Evolutionary conservation across 1,140 invertebrate species (phyloP), one percentile per base, ranked within the genome.

Genomic region (Alviniconcha marisindica): DNA sequence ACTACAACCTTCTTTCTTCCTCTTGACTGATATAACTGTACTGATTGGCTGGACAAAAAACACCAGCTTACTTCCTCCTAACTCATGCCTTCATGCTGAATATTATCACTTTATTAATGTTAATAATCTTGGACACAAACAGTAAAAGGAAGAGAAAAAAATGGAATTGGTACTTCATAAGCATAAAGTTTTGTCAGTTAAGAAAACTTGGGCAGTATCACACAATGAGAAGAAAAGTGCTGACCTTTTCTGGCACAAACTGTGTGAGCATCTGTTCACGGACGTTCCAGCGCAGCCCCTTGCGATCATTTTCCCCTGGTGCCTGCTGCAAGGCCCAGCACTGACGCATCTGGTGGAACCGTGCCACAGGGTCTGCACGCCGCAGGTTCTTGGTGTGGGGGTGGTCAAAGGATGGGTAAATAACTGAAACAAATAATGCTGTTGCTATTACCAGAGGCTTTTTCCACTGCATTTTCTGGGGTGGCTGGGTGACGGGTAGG

Each of bases 221-320:
- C n/a, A 42, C 38, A 10, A 1, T 15, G 42, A 36, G 12, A 44
- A n/a, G 71, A 15, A 51, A 48, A 79, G 36, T 0, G n/a, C n/a
- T 44, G 78, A 92, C 90, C 88, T 91, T 92, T 81, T 89, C 88
- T 69, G 90, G 85, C 24, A 91, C 88, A 81, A 92, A 90, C 56
- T 92, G 90, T 21, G 87, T 83, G 24, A 92, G 82, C 91, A 93
- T 92, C 79, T 92, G 89, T 87, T 92, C 91, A 82, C 90, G 77
- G n/a, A 93, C 87, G 84, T 89, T 89, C 92, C 92, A 93, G 44
- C 91, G 85, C 38, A 93, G 84, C 31, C 87, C 85, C 66, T 92
- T 92, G 82, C 91, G 92, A n/a, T 84, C 81, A 76, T 91, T 92
- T 74, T 92, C 92, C 38, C 91, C 91, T 12, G 92, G 92, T 4